A percentile compares a stretch with the other conserved stretches of the same genome.
phyloP scores from a whole-genome alignment of 2,797 vertebrate genomes.

The Cryptoblepharus egeriae region DNA sequence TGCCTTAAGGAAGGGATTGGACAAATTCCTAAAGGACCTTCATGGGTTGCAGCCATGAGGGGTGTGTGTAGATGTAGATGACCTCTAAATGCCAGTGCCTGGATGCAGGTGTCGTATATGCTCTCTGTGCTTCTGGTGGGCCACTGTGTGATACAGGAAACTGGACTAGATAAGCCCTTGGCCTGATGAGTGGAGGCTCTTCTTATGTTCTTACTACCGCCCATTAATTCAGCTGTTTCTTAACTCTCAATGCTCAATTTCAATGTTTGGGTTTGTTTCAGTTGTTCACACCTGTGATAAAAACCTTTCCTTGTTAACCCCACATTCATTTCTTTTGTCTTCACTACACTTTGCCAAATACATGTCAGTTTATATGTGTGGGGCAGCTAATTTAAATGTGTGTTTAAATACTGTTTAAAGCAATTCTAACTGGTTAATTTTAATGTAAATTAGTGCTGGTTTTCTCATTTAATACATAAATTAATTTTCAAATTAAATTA shows the following conservation, averaged over 20 bases:
- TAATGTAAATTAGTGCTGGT: slow-evolving; percentile 25
- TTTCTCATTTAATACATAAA: slow-evolving; percentile 20
- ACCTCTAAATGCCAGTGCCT: too few relatives aligned
- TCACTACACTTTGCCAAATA: background rate
- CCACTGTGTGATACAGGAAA: too few relatives aligned
- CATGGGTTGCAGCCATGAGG: too few relatives aligned
- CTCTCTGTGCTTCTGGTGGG: too few relatives aligned
- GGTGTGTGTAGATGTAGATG: too few relatives aligned
- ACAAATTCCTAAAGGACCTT: too few relatives aligned
- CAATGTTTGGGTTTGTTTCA: background rate
- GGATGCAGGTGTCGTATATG: too few relatives aligned
- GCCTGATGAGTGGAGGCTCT: too few relatives aligned
- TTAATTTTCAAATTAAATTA: slow-evolving; percentile 36
- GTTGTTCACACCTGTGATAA: background rate
- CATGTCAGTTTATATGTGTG: background rate
- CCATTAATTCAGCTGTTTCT: background rate
- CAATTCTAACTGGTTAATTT: slow-evolving; percentile 22
- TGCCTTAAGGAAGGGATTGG: too few relatives aligned
- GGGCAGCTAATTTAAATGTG: background rate
- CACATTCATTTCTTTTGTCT: background rate
- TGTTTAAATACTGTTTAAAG: slow-evolving; percentile 19
- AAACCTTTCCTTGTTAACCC: background rate
- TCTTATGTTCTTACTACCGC: too few relatives aligned
- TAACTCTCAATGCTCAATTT: background rate
- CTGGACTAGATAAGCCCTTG: too few relatives aligned